phyloP scores from a whole-genome alignment of 2,797 vertebrate genomes.

The Myripristis jacobus region DNA sequence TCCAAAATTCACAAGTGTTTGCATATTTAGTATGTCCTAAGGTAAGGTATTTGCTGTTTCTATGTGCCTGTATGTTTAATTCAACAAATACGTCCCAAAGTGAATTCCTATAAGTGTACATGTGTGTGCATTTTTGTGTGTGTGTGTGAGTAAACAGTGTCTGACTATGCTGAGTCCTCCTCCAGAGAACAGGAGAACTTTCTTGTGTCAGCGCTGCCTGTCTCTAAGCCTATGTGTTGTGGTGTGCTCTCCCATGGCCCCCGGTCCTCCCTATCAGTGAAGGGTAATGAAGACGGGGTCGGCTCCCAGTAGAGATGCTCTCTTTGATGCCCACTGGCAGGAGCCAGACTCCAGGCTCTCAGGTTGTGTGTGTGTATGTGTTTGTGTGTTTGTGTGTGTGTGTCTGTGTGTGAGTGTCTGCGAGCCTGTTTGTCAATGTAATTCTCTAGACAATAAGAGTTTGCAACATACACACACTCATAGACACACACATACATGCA shows the following conservation, averaged over 20 bases:
- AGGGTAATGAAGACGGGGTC: slow-evolving; percentile 51
- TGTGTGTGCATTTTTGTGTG: neutral
- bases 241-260: slow-evolving; percentile 33
- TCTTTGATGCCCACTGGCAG: slow-evolving; percentile 62
- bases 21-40: neutral
- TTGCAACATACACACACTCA: neutral
- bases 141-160: slow-evolving; percentile 4
- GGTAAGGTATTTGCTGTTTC: neutral
- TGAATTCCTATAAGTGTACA: neutral
- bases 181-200: slow-evolving; percentile 32
- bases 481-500: slow-evolving; percentile 1
- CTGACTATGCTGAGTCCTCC: slow-evolving; percentile 12
- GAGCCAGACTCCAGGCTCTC: slow-evolving; percentile 16
- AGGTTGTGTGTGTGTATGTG: slow-evolving; percentile 5
- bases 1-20: neutral
- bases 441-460: neutral
- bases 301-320: slow-evolving; percentile 54
- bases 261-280: slow-evolving; percentile 32
- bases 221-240: slow-evolving; percentile 55
- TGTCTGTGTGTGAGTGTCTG: slow-evolving; percentile 21
- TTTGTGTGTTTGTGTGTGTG: slow-evolving; percentile 31
- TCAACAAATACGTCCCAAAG: slow-evolving; percentile 10
- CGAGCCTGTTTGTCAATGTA: slow-evolving; percentile 21
- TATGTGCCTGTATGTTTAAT: neutral
- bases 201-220: slow-evolving; percentile 39